phyloP scores from a whole-genome alignment of 2,888 invertebrate species.

The Drosophila trichaetosa region DNA sequence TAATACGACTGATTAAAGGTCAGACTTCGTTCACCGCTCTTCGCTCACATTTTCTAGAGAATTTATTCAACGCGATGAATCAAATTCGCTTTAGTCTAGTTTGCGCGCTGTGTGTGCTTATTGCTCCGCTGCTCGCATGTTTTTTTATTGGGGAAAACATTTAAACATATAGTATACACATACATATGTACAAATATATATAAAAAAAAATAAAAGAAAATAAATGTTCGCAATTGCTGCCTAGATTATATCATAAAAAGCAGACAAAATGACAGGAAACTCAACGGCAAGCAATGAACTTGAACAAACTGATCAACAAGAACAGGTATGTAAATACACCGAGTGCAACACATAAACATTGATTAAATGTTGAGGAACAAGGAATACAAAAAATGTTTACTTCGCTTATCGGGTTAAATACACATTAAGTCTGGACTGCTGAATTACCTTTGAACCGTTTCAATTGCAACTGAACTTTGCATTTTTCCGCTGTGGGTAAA shows the following conservation, averaged over 20 bases:
- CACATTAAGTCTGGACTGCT: not conserved
- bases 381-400: not conserved
- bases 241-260: constrained; percentile 18
- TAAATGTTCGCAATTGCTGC: not conserved
- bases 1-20: constrained; percentile 51
- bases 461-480: constrained; percentile 36
- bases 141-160: constrained; percentile 1
- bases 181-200: constrained; percentile 15
- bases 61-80: constrained; percentile 52
- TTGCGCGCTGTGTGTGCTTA: constrained; percentile 38
- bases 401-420: constrained; percentile 27
- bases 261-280: constrained; percentile 44
- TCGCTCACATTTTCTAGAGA: constrained; percentile 1
- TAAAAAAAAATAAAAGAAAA: not conserved
- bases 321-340: constrained; percentile 60
- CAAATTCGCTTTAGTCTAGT: constrained; percentile 58
- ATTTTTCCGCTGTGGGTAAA: constrained; percentile 46
- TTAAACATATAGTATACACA: constrained; percentile 16
- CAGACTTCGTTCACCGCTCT: constrained; percentile 19
- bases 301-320: constrained; percentile 33
- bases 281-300: constrained; percentile 18
- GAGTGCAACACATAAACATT: constrained; percentile 31
- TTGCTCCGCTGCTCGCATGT: constrained; percentile 10
- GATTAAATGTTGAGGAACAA: constrained; percentile 20
- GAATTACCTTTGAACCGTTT: constrained; percentile 47